Percentiles rank a stretch among this genome's conserved stretches.
Evolutionary conservation across 2,113 vertebrate species (phyloP).

Genomic region (Bubo bubo): DNA sequence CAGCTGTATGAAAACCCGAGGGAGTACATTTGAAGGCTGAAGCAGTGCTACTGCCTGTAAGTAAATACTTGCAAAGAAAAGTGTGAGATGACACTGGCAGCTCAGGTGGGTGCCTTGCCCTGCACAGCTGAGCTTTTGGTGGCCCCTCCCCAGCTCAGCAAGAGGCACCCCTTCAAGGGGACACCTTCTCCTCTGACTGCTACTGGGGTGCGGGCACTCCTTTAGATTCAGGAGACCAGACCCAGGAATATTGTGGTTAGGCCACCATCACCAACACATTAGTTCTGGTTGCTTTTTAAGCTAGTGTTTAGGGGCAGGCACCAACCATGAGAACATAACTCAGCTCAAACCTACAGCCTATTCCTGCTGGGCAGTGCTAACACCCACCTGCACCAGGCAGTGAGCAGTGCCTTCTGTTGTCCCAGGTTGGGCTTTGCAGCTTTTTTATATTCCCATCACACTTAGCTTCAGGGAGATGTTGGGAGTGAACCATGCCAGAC

Average conservation of each 20-base stretch:
- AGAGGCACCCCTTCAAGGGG: not conserved
- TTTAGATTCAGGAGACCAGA: not conserved
- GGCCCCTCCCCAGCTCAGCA: not conserved
- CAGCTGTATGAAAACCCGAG: not conserved
- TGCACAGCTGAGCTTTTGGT: not conserved
- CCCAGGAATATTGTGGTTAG: not conserved
- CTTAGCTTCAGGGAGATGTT: not conserved
- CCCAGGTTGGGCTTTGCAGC: fast-evolving
- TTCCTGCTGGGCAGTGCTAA: not conserved
- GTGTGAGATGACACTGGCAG: not conserved
- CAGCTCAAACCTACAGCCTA: not conserved
- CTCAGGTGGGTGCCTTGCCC: not conserved
- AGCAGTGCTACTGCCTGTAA: not conserved
- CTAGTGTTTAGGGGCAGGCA: not conserved
- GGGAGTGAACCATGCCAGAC: not conserved
- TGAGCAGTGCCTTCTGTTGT: not conserved
- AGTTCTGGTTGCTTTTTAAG: not conserved
- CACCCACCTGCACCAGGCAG: not conserved
- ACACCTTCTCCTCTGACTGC: not conserved
- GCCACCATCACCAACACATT: not conserved
- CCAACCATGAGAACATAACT: fast-evolving
- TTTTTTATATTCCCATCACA: not conserved
- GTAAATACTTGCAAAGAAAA: not conserved
- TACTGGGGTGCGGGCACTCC: fast-evolving
- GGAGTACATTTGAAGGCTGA: not conserved